Evolutionary conservation across 2,797 vertebrate genomes (phyloP), one percentile per base, ranked within the genome.

Genomic region (Brachymystax lenok): DNA sequence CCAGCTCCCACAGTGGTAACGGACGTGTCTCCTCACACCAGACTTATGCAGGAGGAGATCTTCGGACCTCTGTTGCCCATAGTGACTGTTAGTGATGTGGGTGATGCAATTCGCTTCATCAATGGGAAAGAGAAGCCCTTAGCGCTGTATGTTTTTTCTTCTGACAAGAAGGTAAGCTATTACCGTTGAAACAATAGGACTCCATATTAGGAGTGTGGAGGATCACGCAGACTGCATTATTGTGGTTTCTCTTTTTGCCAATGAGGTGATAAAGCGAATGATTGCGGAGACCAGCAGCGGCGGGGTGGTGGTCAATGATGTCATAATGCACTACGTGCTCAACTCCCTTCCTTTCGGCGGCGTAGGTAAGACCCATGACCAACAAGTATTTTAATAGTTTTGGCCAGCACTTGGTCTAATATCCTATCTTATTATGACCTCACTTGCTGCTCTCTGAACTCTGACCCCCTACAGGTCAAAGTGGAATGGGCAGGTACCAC

Each of bases 11-110:
- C 97, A 0, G 91, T 99, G 81, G 92, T 99, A 74, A 95, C 85
- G 0, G 95, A 97, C 0, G 96, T 98, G 80, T 95, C 94, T 40
- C 95, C 96, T 0, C 90, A 95, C 46, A 93, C 97, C 13, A 94
- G 85, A 52, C 87, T 98, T 86, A 99, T 98, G 98, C 96, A 98
- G 88, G 97, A 98, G 83, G 97, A 98, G 85, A 96, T 98, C 86
- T 99, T 98, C 0, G 97, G 98, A 0, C 97, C 97, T 0, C 46
- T 98, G 69, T 83, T 99, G 56, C 97, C 97, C 19, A 95, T 99
- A 0, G 71, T 98, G 81, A 86, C 94, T 0, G 91, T 97, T 79
- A 92, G 74, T 28, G 92, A 93, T 0, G 89, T 96, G 80, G 96
- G 96, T 0, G 96, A 99, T 27, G 97, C 96, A 89, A 96, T 97